Evolutionary conservation across 2,797 vertebrate genomes (phyloP), one percentile per base, ranked within the genome.

Genomic region (Macrochelys suwanniensis): DNA sequence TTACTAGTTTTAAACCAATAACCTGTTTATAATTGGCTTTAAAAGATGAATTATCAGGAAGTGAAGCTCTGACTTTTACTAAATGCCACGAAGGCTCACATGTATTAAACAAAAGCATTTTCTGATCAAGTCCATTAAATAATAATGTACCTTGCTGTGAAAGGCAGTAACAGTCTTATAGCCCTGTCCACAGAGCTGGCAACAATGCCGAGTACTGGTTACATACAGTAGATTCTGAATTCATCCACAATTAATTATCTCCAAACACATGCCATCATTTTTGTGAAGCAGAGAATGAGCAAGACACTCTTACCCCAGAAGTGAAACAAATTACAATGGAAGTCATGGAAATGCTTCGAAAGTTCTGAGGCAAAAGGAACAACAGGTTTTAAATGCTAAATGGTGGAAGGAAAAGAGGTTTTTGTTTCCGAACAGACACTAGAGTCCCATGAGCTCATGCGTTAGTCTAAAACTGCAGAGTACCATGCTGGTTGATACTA

Each of bases 1-100:
- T 78, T 90, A 87, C 84, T 89, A 94, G 88, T 89, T 96, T 85
- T 85, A 95, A 95, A 93, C 87, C 0, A 15, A 91, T 93, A 97
- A 96, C 83, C 77, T 92, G 85, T 93, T 97, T 96, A 93, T 96
- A 97, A 96, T 97, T 97, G 95, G 87, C 57, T 94, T 97, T 90
- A 91, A 93, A 90, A 88, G 84, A 74, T 91, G 95, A 96, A 96
- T 96, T 76, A 88, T 95, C 94, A 80, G 47, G 23, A 56, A 3
- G 37, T 33, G 50, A 4, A 0, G 0, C 26, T 93, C 92, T 85
- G 82, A 71, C 65, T 90, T 97, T 96, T 90, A 93, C 85, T 94
- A 95, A 94, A 95, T 92, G 91, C 90, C 91, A 96, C 96, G 96
- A 97, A 90, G 88, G 82, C 5, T 89, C 47, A 92, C 50, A 74